Conservation (phyloP, 1,140 invertebrate species). For the Ceratosolen solmsi region DNA sequence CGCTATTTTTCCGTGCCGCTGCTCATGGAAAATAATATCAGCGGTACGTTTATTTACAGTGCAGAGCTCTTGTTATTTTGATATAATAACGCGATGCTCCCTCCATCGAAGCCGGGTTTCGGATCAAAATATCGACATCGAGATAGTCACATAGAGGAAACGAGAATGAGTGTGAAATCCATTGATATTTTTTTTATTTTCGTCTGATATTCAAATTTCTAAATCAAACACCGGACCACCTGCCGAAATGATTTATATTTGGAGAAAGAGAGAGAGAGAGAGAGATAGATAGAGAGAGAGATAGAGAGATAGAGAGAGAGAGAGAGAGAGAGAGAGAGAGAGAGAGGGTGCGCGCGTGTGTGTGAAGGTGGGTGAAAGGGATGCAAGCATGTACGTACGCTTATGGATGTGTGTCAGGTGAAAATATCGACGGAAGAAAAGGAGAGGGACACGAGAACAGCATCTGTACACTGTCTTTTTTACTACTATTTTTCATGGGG, state of each 20-base stretch:
- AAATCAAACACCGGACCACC: background rate
- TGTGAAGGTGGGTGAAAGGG: no score
- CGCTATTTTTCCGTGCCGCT: background rate
- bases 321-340: no score
- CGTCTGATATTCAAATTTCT: conserved; percentile 10
- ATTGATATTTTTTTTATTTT: background rate
- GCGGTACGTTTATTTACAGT: background rate
- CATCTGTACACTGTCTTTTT: background rate
- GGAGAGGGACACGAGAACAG: background rate
- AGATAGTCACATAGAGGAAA: background rate
- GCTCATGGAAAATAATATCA: background rate
- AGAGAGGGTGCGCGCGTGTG: no score
- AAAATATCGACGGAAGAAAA: background rate
- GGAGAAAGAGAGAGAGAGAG: background rate
- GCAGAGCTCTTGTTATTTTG: background rate
- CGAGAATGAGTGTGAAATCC: background rate
- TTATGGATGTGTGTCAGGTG: background rate
- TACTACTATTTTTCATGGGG: background rate
- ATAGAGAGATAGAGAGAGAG: no score
- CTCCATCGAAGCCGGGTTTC: no score
- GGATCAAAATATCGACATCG: background rate
- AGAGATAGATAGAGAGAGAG: no score
- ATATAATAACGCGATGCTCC: background rate
- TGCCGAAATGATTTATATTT: conserved; percentile 26
- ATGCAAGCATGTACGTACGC: no score